Evolutionary conservation across 2,797 vertebrate genomes (phyloP), one percentile per base, ranked within the genome.

Genomic region (Sebastes paucispinis): DNA sequence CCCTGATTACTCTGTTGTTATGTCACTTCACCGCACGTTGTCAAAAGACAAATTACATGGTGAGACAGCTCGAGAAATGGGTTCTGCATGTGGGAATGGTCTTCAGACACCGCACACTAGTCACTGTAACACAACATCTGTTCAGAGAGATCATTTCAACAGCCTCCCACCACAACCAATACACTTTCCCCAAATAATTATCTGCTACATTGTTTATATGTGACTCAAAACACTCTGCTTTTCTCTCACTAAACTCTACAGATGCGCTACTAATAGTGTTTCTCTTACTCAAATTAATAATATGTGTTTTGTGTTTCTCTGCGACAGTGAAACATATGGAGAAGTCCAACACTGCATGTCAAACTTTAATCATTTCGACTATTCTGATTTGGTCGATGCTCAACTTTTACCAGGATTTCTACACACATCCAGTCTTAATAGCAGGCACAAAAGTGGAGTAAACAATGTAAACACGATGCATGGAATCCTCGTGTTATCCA

Each of bases 1-100:
- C 87, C 88, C 86, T 93, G 93, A 95, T 95, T 93, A 93, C 87
- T 81, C 87, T 52, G 83, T 73, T 79, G 88, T 91, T 93, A 93
- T 94, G 93, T 93, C 91, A 95, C 85, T 80, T 89, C 60, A 50
- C 80, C 87, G 80, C 84, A 81, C 57, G 70, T 84, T 71, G 84
- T 92, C 91, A 89, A 90, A 92, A 90, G 92, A 90, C 91, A 94
- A 91, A 93, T 89, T 88, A 79, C 86, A 87, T 87, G 79, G 91
- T 87, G 86, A 83, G 86, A 83, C 79, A 79, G 87, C 84, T 36
- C 64, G 74, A 91, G 82, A 88, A 91, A 93, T 90, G 85, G 71
- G 66, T 75, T 93, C 83, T 89, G 84, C 81, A 91, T 90, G 88
- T 92, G 90, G 89, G 88, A 92, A 93, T 87, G 85, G 73, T 86